Conservation (phyloP, 2,113 vertebrate species). For the Nothocercus nigrocapillus region DNA sequence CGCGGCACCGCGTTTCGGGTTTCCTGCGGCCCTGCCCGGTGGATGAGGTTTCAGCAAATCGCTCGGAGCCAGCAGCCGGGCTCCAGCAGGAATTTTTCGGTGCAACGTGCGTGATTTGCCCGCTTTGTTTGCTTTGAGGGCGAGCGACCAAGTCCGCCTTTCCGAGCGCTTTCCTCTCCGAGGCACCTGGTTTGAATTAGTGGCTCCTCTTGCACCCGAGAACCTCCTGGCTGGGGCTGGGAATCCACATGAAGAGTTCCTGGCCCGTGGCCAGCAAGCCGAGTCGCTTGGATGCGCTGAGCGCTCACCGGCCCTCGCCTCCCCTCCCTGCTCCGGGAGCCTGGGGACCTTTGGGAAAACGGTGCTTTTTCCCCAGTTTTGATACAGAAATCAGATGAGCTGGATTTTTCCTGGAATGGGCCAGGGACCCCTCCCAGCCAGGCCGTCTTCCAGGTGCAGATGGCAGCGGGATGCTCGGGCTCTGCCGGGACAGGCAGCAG, state of each 20-base stretch:
- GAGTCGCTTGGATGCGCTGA: constrained; percentile 58
- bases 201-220: constrained; percentile 69
- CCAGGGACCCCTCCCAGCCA: not conserved
- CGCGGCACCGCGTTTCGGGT: not conserved
- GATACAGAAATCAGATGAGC: constrained; percentile 9
- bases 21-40: constrained; percentile 10
- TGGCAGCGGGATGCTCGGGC: not conserved
- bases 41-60: not conserved
- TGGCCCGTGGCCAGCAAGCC: constrained; percentile 41
- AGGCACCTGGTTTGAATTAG: constrained; percentile 80
- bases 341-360: constrained; percentile 39
- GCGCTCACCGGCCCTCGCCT: not conserved
- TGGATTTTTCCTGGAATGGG: constrained; percentile 69
- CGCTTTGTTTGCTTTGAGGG: constrained; percentile 25
- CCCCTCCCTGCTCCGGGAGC: constrained; percentile 10
- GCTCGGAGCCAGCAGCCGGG: not conserved
- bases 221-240: constrained; percentile 73
- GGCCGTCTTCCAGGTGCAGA: not conserved
- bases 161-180: constrained; percentile 64
- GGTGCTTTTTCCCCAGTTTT: constrained; percentile 14
- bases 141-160: constrained; percentile 27
- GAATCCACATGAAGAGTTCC: constrained; percentile 73
- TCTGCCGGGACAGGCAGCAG: not conserved
- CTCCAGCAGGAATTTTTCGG: constrained; percentile 2
- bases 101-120: constrained; percentile 18